Conservation (phyloP, 2,797 vertebrate species). For the Galaxias olidus region DNA sequence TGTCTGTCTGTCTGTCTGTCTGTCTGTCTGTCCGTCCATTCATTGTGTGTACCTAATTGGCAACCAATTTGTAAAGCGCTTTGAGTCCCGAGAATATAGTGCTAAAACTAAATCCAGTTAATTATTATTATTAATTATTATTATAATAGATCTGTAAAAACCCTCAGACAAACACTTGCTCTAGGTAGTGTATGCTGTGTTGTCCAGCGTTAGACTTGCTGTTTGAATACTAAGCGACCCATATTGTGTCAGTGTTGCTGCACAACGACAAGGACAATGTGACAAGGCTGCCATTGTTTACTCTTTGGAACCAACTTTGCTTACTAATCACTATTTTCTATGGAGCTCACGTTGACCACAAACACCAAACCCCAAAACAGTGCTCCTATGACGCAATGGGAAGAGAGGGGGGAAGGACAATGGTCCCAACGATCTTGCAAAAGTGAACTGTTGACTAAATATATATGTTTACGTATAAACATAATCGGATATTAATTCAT, state of each 20-base stretch:
- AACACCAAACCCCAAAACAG: not conserved
- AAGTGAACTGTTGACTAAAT: not conserved
- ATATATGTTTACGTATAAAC: not conserved
- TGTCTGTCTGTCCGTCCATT: too few relatives aligned
- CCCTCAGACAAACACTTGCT: not conserved
- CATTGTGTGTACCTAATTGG: too few relatives aligned
- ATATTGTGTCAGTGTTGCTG: conserved; percentile 11
- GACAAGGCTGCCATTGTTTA: conserved; percentile 43
- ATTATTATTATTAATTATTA: too few relatives aligned
- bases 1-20: too few relatives aligned
- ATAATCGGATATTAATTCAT: not conserved
- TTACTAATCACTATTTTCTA: conserved; percentile 37
- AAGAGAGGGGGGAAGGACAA: not conserved
- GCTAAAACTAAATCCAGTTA: too few relatives aligned
- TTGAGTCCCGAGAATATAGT: too few relatives aligned
- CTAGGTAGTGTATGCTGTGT: not conserved
- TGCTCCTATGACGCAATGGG: not conserved
- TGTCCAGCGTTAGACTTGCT: not conserved
- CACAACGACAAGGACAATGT: conserved; percentile 19
- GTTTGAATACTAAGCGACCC: conserved; percentile 4
- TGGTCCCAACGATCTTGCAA: not conserved
- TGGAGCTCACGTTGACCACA: conserved; percentile 12
- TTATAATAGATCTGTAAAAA: not conserved
- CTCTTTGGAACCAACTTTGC: conserved; percentile 30
- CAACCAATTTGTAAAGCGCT: too few relatives aligned